Evolutionary conservation across 1,140 invertebrate genomes (phyloP).

Genomic region (Conus betulinus): DNA sequence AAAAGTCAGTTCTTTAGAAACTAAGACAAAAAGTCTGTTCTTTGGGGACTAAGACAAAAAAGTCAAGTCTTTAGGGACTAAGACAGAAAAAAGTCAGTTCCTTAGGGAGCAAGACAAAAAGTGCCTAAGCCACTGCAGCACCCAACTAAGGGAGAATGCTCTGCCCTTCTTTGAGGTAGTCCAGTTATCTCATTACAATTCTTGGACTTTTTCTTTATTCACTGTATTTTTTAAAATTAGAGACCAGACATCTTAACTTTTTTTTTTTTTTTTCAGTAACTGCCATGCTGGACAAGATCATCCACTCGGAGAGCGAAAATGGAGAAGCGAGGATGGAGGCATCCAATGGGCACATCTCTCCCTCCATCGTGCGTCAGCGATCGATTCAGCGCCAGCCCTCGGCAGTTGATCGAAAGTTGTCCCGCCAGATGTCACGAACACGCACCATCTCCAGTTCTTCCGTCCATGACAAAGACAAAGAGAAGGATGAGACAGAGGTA

Average conservation of each 20-base stretch:
- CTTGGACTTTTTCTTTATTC: background rate
- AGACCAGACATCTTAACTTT: background rate
- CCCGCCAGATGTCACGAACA: slow-evolving; percentile 40
- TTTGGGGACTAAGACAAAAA: too few species aligned
- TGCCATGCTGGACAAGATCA: background rate
- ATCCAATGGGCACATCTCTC: background rate
- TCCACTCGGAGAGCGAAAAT: slow-evolving; percentile 9
- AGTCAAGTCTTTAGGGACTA: too few species aligned
- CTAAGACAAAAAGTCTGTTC: too few species aligned
- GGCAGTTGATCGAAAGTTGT: slow-evolving; percentile 2
- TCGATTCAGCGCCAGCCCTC: background rate
- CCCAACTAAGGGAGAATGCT: too few species aligned
- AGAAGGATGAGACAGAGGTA: background rate
- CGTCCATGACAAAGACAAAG: background rate
- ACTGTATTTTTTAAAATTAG: background rate
- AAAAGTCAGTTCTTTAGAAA: too few species aligned
- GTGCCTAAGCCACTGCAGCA: too few species aligned
- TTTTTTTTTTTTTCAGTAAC: slow-evolving; percentile 15
- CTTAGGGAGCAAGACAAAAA: too few species aligned
- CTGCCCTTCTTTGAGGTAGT: too few species aligned
- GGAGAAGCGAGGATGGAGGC: background rate
- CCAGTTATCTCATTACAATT: too few species aligned
- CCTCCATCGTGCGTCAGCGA: background rate
- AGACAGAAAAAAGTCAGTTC: too few species aligned
- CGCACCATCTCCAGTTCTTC: too few species aligned